Percentiles rank a stretch among this genome's conserved stretches.
Conservation (phyloP, 2,797 vertebrate species). For the Hydrocynus forskahlii region DNA sequence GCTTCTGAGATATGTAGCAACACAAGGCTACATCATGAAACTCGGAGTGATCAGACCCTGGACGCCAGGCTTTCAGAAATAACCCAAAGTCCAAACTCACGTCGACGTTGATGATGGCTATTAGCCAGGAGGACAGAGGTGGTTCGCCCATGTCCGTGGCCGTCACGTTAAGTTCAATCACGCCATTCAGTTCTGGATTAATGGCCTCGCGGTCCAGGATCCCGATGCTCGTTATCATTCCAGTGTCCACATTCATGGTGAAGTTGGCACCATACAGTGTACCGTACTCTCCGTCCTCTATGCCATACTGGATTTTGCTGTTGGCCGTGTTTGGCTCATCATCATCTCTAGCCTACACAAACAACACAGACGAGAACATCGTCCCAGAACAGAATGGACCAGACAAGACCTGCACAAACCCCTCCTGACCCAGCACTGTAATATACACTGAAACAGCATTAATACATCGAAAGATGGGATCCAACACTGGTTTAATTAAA, state of each 20-base stretch:
- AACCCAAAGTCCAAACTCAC: slow-evolving; percentile 65
- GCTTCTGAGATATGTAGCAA: too few relatives aligned
- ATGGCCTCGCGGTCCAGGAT: slow-evolving; percentile 85
- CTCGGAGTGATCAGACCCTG: background rate
- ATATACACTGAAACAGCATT: background rate
- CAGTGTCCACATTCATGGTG: slow-evolving; percentile 73
- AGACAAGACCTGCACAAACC: background rate
- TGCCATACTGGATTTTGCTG: slow-evolving; percentile 78
- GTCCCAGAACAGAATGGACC: background rate
- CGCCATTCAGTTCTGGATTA: slow-evolving; percentile 69
- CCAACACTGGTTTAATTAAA: too few relatives aligned
- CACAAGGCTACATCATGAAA: too few relatives aligned
- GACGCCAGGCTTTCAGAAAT: background rate
- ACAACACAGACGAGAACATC: background rate
- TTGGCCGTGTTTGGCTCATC: slow-evolving; percentile 82
- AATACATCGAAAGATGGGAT: too few relatives aligned
- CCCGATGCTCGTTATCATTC: slow-evolving; percentile 74
- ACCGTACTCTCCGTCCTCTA: slow-evolving; percentile 77
- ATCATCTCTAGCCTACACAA: slow-evolving; percentile 83
- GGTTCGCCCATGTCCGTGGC: slow-evolving; percentile 83
- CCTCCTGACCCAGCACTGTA: background rate
- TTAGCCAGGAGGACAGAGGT: slow-evolving; percentile 58
- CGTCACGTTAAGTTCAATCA: slow-evolving; percentile 76
- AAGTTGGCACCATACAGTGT: slow-evolving; percentile 72
- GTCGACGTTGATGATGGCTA: slow-evolving; percentile 81